phyloP scores from a whole-genome alignment of 2,113 vertebrate genomes.

The Manacus vitellinus region DNA sequence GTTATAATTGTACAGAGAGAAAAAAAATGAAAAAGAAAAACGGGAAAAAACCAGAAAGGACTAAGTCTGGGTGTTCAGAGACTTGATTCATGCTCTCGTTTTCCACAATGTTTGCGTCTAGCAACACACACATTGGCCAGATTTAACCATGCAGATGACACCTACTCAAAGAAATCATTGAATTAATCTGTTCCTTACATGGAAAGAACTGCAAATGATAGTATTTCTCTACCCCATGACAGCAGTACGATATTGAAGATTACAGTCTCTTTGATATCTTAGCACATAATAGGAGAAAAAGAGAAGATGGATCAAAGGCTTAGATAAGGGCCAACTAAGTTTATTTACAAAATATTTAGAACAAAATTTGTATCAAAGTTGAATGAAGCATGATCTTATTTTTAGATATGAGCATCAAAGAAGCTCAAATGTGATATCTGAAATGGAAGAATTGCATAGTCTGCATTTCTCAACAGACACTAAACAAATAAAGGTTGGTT shows the following conservation, averaged over 20 bases:
- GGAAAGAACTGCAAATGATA: background rate
- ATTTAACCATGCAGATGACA: background rate
- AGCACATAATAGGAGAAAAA: background rate
- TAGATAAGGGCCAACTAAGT: background rate
- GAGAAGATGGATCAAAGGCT: background rate
- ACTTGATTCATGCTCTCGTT: background rate
- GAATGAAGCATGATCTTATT: background rate
- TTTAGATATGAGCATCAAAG: background rate
- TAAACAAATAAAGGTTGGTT: background rate
- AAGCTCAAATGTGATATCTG: background rate
- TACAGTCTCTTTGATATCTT: background rate
- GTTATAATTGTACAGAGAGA: background rate
- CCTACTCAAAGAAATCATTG: background rate
- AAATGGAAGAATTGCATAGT: background rate
- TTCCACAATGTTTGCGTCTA: background rate
- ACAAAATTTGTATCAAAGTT: background rate
- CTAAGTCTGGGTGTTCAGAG: background rate
- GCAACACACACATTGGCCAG: background rate
- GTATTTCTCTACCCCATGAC: background rate
- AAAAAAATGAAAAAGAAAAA: background rate
- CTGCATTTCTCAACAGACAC: background rate
- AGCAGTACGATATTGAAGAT: background rate
- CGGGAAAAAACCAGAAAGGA: background rate
- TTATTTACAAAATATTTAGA: background rate
- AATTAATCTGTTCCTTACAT: background rate